These are phyloP conservation scores for Cerastis rubricosa DNA, from an alignment of 2,888 invertebrate genomes.

Conservation along the genomic window DNA sequence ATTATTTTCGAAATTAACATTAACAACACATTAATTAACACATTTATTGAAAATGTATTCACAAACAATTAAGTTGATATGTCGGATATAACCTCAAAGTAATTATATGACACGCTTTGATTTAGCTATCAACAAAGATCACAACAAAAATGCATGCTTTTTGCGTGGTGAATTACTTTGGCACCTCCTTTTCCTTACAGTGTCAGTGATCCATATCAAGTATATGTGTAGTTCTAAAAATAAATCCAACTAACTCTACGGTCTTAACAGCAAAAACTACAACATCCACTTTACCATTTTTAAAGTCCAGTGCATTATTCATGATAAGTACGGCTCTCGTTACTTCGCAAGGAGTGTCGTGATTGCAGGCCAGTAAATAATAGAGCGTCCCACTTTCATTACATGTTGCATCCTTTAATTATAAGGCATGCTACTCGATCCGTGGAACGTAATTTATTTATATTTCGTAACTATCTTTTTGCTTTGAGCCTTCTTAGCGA, in stretches of 20 bases:
- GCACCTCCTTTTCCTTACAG: background rate
- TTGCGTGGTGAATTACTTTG: background rate
- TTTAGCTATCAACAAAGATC: background rate
- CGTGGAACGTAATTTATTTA: constrained; percentile 71
- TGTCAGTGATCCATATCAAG: background rate
- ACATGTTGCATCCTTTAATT: constrained; percentile 73
- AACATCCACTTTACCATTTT: constrained; percentile 38
- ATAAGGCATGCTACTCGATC: constrained; percentile 68
- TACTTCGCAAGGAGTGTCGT: constrained; percentile 60
- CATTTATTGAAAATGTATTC: constrained; percentile 1
- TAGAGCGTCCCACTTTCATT: constrained; percentile 63
- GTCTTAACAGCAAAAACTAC: constrained; percentile 16
- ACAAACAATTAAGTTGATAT: background rate
- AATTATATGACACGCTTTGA: background rate
- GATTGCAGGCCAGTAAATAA: constrained; percentile 71
- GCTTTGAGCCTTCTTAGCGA: constrained; percentile 46
- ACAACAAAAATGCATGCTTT: too few relatives aligned
- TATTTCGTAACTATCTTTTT: constrained; percentile 68
- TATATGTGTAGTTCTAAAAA: constrained; percentile 22
- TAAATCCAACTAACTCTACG: background rate
- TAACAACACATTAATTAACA: background rate
- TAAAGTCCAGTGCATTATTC: constrained; percentile 59
- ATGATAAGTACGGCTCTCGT: constrained; percentile 64
- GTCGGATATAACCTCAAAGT: background rate
- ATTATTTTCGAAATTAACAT: background rate